phyloP scores from a whole-genome alignment of 2,888 invertebrate species.

The Limnephilus auricula region DNA sequence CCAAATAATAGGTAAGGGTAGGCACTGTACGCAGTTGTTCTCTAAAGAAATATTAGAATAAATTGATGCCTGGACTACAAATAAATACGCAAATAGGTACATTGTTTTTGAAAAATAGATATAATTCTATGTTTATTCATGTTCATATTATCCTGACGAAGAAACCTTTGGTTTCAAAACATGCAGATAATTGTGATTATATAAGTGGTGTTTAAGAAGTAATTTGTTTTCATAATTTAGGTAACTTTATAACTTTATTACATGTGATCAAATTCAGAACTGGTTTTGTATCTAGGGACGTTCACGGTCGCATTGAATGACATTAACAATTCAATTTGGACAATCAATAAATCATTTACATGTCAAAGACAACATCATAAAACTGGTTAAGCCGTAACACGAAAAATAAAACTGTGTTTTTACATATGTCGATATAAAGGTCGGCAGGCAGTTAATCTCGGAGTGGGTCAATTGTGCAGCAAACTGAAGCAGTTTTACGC shows the following conservation, averaged over 20 bases:
- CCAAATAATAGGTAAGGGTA: too few relatives aligned
- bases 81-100: too few relatives aligned
- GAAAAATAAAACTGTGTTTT: not conserved
- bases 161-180: too few relatives aligned
- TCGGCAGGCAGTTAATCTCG: not conserved
- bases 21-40: too few relatives aligned
- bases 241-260: not conserved
- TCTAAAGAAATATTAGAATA: too few relatives aligned
- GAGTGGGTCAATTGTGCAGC: not conserved
- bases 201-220: too few relatives aligned
- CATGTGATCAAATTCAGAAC: not conserved
- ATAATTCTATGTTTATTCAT: too few relatives aligned
- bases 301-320: not conserved
- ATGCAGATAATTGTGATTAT: too few relatives aligned
- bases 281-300: not conserved
- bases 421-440: not conserved
- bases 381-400: not conserved
- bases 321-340: not conserved
- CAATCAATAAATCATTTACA: not conserved
- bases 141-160: too few relatives aligned
- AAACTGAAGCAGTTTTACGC: not conserved
- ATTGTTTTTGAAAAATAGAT: too few relatives aligned
- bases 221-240: too few relatives aligned
- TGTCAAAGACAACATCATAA: not conserved
- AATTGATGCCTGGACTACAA: not conserved